Evolutionary conservation across 2,797 vertebrate genomes (phyloP).

Genomic region (Diplodus sargus): DNA sequence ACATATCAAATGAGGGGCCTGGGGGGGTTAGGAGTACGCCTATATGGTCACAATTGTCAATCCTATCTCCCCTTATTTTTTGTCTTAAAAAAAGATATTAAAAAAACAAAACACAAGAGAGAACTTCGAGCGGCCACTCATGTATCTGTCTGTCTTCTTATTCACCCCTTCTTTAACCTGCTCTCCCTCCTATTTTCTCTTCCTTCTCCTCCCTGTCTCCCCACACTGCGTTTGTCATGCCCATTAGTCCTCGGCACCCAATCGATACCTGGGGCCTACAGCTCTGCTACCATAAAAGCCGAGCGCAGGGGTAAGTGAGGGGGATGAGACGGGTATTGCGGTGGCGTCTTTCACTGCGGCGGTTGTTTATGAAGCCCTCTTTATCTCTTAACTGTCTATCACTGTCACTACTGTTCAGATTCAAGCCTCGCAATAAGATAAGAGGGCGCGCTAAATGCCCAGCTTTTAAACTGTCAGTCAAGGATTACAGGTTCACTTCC

Average conservation of each 20-base stretch:
- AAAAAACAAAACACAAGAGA: too few relatives aligned
- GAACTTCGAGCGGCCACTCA: neutral
- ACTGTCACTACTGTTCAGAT: conserved; percentile 24
- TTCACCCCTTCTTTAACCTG: conserved; percentile 28
- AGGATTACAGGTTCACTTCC: conserved; percentile 8
- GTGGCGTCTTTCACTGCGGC: conserved; percentile 30
- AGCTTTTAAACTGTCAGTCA: conserved; percentile 37
- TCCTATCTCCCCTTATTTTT: neutral
- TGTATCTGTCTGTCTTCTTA: conserved; percentile 16
- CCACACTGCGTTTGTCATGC: conserved; percentile 54
- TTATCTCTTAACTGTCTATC: conserved; percentile 34
- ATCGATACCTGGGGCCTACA: conserved; percentile 64
- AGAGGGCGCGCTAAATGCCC: conserved; percentile 10
- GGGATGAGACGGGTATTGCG: conserved; percentile 40
- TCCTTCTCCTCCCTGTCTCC: conserved; percentile 38
- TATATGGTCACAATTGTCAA: neutral
- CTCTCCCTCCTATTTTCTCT: conserved; percentile 26
- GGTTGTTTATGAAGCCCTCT: conserved; percentile 41
- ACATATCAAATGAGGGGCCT: neutral
- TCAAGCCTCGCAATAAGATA: conserved; percentile 27
- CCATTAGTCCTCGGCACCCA: conserved; percentile 66
- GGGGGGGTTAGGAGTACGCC: too few relatives aligned
- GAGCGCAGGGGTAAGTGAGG: conserved; percentile 48
- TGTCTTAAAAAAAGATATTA: neutral
- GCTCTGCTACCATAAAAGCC: conserved; percentile 59